These are phyloP conservation scores for Zoanthus sansibaricus DNA, from an alignment of 92 coral and sea anemone species.

Conservation along the genomic window DNA sequence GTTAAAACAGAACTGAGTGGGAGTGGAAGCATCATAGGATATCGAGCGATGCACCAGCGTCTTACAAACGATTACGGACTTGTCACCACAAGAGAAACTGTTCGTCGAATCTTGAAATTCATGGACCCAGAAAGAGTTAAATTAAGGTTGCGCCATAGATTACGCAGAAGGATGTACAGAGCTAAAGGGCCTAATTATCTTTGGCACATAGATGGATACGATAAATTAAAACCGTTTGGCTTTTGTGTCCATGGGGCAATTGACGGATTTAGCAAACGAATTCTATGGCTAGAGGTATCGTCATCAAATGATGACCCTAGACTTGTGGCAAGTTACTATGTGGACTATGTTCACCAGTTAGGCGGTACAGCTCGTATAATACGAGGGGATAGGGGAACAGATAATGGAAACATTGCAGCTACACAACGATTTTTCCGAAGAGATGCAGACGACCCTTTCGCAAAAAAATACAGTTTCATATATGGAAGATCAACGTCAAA, in stretches of 20 bases:
- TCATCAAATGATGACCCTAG: conserved; percentile 50
- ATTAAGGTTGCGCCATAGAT: conserved; percentile 30
- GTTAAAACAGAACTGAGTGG: conserved; percentile 51
- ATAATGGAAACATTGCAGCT: conserved; percentile 57
- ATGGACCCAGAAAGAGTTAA: conserved; percentile 34
- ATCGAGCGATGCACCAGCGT: conserved; percentile 44
- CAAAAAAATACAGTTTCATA: conserved; percentile 34
- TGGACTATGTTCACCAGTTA: conserved; percentile 44
- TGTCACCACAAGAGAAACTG: conserved; percentile 41
- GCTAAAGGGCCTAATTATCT: conserved; percentile 39
- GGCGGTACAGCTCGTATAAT: conserved; percentile 45
- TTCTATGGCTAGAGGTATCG: conserved; percentile 36
- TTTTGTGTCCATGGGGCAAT: neutral
- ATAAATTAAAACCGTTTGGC: conserved; percentile 62
- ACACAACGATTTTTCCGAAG: conserved; percentile 58
- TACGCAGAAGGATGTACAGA: conserved; percentile 25
- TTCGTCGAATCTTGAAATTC: conserved; percentile 32
- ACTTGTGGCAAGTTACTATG: conserved; percentile 50
- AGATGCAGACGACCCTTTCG: conserved; percentile 33
- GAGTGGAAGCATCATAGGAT: conserved; percentile 53
- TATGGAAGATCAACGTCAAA: conserved; percentile 57
- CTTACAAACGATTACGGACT: conserved; percentile 35
- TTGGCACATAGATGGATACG: conserved; percentile 69
- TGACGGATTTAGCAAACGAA: conserved; percentile 4
- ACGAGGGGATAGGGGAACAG: conserved; percentile 58